Evolutionary conservation across 2,113 vertebrate species (phyloP), one percentile per base, ranked within the genome.

Genomic region (Misgurnus anguillicaudatus): DNA sequence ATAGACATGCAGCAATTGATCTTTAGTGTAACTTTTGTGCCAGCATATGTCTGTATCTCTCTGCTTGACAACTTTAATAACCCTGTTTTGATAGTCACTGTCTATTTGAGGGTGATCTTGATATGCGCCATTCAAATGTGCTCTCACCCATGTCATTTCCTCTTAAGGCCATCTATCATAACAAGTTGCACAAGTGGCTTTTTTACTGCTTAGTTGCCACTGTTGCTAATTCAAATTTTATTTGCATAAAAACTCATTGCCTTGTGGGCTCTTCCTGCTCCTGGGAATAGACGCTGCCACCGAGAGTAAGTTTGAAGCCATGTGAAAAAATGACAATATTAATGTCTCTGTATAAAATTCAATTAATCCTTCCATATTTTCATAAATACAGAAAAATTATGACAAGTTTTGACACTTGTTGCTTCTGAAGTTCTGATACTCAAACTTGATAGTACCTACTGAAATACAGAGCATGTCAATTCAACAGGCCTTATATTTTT

Each of bases 51-150:
- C 17, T 75, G 9, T 41, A 36, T 71, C 51, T 58, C 70, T 41
- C 42, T 36, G 62, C 55, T 31, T 66, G 60, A 75, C 66, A 73
- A 72, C 61, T 85, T 75, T 83, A 82, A 86, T 85, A 85, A 82
- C 48, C 42, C 69, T 68, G 75, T 82, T 80, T 70, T 83, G 72
- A 82, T 81, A 85, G 77, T 71, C 70, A 64, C 53, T 72, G 83
- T 80, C 84, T 83, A 79, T 81, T 79, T 84, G 75, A 78, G 14
- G 6, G 14, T 53, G 69, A 80, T 83, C 63, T 75, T 81, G 81
- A 82, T 82, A 77, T 82, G 82, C 86, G 79, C 61, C 62, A 84
- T 85, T 86, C 80, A 85, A 84, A 88, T 88, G 57, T 81, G 75
- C 72, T 85, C 78, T 65, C 62, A 45, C 45, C 47, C 61, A 19